These are phyloP conservation scores for Mimas tiliae DNA, from an alignment of 2,888 invertebrate species.

Conservation along the genomic window DNA sequence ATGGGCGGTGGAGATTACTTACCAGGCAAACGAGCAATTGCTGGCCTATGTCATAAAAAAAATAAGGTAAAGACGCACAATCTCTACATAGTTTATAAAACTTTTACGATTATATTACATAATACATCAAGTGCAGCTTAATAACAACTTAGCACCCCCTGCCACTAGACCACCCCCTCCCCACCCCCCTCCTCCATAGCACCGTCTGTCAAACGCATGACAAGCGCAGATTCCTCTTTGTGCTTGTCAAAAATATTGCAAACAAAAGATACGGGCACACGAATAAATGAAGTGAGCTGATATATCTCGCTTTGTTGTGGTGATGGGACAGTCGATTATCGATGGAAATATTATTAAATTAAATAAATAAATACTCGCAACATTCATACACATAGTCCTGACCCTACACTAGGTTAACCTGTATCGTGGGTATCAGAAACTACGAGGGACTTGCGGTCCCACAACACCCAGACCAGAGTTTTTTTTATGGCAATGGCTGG, in stretches of 20 bases:
- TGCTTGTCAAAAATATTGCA: conserved; percentile 85
- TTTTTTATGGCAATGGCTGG: too few relatives aligned
- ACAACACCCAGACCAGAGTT: too few relatives aligned
- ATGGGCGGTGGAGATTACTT: too few relatives aligned
- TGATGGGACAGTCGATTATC: conserved; percentile 48
- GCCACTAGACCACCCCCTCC: conserved; percentile 38
- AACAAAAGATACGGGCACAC: conserved; percentile 81
- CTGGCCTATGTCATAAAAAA: too few relatives aligned
- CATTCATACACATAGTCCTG: too few relatives aligned
- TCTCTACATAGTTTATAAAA: background rate
- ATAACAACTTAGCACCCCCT: conserved; percentile 78
- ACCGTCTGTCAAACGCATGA: conserved; percentile 82
- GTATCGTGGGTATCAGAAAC: too few relatives aligned
- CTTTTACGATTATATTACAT: conserved; percentile 33
- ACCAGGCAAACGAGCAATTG: too few relatives aligned
- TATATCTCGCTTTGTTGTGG: conserved; percentile 71
- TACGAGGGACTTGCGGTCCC: too few relatives aligned
- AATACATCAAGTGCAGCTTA: conserved; percentile 74
- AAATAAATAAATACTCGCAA: too few relatives aligned
- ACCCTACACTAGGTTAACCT: too few relatives aligned
- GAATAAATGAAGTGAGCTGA: conserved; percentile 84
- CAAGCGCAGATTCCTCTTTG: conserved; percentile 83
- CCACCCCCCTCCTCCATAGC: conserved; percentile 36
- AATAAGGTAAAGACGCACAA: too few relatives aligned
- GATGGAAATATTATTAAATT: conserved; percentile 31